Conservation (phyloP, 2,113 vertebrate species). For the Catharus minimus region DNA sequence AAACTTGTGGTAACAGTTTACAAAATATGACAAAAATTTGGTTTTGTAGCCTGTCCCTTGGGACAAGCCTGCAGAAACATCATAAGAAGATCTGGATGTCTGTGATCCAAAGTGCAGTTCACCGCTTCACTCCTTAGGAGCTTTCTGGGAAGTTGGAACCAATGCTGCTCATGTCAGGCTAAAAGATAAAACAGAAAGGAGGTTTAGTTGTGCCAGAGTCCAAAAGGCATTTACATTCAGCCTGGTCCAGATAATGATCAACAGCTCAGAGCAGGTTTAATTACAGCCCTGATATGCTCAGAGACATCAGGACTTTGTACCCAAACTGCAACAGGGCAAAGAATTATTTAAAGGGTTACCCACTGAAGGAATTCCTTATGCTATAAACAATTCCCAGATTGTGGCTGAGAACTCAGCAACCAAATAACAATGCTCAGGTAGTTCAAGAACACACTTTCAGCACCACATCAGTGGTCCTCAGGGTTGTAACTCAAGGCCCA, state of each 20-base stretch:
- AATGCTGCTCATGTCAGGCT: slow-evolving; percentile 54
- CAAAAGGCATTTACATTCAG: neutral
- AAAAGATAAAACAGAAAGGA: slow-evolving; percentile 14
- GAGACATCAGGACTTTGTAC: neutral
- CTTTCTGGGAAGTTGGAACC: neutral
- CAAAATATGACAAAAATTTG: neutral
- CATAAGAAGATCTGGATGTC: neutral
- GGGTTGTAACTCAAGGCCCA: neutral
- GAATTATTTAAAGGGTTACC: neutral
- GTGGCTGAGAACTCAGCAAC: neutral
- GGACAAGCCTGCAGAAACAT: neutral
- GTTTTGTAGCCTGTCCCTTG: neutral
- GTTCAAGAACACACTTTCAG: neutral
- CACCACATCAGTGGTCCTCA: neutral
- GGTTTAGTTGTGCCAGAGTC: neutral
- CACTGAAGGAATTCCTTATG: neutral
- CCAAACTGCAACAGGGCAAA: neutral
- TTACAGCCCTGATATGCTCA: neutral
- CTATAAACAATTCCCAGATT: neutral
- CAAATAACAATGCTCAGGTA: neutral
- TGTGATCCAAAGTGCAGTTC: neutral
- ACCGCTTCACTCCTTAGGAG: neutral
- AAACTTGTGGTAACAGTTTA: neutral
- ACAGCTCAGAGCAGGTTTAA: neutral
- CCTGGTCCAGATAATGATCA: neutral